Conservation (phyloP, 1,140 invertebrate species). For the Brevipalpus yothersi region DNA sequence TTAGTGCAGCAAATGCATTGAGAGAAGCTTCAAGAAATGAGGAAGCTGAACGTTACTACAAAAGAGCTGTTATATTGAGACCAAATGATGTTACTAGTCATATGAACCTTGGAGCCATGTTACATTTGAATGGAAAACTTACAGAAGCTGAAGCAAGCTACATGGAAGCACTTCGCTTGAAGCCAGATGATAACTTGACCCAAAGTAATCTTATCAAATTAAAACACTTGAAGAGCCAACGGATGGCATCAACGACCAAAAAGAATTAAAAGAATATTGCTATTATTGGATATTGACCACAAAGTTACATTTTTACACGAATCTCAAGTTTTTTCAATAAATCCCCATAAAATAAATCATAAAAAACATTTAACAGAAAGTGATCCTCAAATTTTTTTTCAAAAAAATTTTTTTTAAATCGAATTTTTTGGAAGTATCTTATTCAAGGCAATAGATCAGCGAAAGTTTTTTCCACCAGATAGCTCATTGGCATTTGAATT, state of each 20-base stretch:
- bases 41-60: conserved; percentile 60
- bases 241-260: neutral
- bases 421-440: no score
- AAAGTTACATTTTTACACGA: no score
- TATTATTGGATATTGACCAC: no score
- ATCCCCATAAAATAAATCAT: no score
- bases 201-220: conserved; percentile 65
- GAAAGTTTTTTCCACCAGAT: no score
- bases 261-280: no score
- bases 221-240: conserved; percentile 18
- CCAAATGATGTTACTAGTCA: conserved; percentile 56
- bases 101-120: conserved; percentile 75
- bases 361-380: no score
- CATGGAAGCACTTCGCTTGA: conserved; percentile 45
- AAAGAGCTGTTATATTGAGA: conserved; percentile 36
- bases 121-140: conserved; percentile 71
- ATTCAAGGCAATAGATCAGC: no score
- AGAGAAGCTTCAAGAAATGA: conserved; percentile 32
- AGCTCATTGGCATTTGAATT: no score
- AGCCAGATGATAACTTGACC: conserved; percentile 61
- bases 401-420: no score
- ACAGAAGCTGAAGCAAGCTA: conserved; percentile 57
- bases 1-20: conserved; percentile 59
- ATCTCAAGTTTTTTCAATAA: no score
- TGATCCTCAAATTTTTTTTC: no score